Evolutionary conservation across 2,113 vertebrate species (phyloP).

Genomic region (Labeo rohita): DNA sequence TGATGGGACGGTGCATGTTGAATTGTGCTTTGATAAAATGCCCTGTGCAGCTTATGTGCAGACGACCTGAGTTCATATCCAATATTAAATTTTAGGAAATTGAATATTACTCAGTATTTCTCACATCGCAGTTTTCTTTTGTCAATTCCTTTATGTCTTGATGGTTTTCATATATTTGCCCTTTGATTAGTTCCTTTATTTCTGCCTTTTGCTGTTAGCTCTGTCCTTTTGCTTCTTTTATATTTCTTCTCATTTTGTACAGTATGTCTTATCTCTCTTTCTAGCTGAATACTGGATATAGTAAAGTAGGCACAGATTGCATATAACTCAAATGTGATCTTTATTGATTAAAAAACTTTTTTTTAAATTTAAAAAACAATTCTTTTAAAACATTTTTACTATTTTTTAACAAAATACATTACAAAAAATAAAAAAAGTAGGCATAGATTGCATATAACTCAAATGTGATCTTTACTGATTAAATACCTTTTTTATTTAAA

Average conservation of each 20-base stretch:
- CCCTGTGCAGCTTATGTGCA: neutral
- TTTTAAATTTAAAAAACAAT: no score
- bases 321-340: neutral
- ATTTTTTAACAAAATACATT: neutral
- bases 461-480: no score
- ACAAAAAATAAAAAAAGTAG: neutral
- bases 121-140: neutral
- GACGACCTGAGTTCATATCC: neutral
- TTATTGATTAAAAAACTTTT: neutral
- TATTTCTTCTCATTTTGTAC: neutral
- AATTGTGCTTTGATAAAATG: conserved; percentile 17
- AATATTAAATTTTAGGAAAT: neutral
- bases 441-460: no score
- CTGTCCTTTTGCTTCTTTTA: neutral
- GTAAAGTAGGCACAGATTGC: neutral
- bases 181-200: neutral
- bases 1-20: conserved; percentile 12
- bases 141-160: neutral
- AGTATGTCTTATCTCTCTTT: neutral
- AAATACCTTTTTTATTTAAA: no score
- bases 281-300: neutral
- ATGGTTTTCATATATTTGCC: neutral
- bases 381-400: no score
- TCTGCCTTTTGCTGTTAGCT: neutral
- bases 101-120: conserved; percentile 7